Percentiles rank a stretch among this genome's conserved stretches.
Conservation (phyloP, 2,888 invertebrate genomes). For the Sinhomidia bicolor region DNA sequence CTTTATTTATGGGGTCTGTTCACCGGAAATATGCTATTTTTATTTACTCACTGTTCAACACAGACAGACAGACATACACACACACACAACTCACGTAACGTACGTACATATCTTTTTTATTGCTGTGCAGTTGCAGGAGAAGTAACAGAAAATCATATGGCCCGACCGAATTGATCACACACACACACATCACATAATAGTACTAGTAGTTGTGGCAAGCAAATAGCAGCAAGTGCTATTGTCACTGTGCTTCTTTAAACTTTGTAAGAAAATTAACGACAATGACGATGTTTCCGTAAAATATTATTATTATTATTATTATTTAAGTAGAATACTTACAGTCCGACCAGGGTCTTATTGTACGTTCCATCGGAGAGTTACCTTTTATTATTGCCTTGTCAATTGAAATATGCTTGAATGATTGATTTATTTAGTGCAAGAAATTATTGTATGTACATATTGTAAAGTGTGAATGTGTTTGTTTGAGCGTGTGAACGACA, state of each 20-base stretch:
- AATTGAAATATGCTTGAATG: too few relatives aligned
- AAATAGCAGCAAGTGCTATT: not conserved
- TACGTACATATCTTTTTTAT: not conserved
- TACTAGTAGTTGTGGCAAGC: not conserved
- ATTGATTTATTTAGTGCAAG: too few relatives aligned
- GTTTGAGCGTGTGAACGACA: too few relatives aligned
- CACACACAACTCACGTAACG: too few relatives aligned
- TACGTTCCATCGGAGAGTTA: too few relatives aligned
- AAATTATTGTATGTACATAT: not conserved
- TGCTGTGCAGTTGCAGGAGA: not conserved
- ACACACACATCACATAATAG: not conserved
- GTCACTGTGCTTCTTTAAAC: too few relatives aligned
- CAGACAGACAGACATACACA: not conserved
- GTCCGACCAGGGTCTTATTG: too few relatives aligned
- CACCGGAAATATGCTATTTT: constrained; percentile 17
- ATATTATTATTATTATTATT: too few relatives aligned
- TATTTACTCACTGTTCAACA: not conserved
- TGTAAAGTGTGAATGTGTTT: not conserved
- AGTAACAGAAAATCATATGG: constrained; percentile 28
- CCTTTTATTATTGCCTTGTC: too few relatives aligned
- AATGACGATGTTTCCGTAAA: too few relatives aligned
- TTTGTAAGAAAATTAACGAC: too few relatives aligned
- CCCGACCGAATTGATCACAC: constrained; percentile 51
- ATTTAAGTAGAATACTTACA: too few relatives aligned
- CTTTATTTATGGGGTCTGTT: not conserved